Percentiles rank a stretch among this genome's conserved stretches.
These are phyloP conservation scores for Enhydra lutris DNA, from an alignment of 2,113 vertebrate genomes.

Conservation along the genomic window DNA sequence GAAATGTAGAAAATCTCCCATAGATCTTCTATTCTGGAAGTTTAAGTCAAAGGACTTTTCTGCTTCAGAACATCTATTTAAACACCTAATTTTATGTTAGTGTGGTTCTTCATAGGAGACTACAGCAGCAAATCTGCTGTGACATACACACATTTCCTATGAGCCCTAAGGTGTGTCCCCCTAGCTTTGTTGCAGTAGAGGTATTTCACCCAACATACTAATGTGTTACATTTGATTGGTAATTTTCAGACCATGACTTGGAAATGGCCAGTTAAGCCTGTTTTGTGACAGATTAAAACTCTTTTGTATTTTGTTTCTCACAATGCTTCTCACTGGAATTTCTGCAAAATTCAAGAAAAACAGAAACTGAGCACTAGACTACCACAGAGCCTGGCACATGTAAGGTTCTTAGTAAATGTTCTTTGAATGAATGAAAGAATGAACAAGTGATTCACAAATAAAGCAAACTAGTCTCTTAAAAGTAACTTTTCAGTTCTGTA, in stretches of 20 bases:
- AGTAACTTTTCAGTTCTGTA: background rate
- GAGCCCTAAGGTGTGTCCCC: background rate
- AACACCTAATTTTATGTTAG: background rate
- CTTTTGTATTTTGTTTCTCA: constrained; percentile 48
- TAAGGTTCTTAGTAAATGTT: background rate
- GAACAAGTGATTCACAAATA: background rate
- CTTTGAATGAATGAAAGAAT: background rate
- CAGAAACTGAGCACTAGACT: background rate
- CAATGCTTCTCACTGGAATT: background rate
- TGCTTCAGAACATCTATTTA: background rate
- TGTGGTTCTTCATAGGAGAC: background rate
- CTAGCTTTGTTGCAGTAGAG: background rate
- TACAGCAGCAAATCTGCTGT: background rate
- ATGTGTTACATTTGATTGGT: background rate
- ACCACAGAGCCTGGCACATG: background rate
- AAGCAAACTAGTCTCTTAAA: background rate
- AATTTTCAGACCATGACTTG: constrained; percentile 32
- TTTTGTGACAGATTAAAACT: constrained; percentile 31
- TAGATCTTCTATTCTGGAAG: background rate
- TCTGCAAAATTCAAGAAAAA: background rate
- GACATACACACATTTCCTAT: background rate
- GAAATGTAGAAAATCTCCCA: background rate
- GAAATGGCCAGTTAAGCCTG: background rate
- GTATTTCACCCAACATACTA: background rate
- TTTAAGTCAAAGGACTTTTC: background rate